Percentiles rank a stretch among this genome's conserved stretches.
Conservation (phyloP, 2,888 invertebrate species). For the Pandemis heparana region DNA sequence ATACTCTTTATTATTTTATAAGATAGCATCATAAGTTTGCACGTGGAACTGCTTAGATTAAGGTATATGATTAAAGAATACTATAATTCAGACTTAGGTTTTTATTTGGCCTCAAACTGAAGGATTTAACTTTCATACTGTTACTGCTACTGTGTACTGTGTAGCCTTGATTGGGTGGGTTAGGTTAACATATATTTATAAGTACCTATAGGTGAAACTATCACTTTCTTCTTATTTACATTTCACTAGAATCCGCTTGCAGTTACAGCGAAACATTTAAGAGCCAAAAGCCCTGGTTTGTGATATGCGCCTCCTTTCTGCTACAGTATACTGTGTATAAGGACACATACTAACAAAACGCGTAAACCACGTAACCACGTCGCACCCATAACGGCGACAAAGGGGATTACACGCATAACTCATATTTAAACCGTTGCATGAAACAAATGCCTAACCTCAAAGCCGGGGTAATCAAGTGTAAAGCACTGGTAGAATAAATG, state of each 20-base stretch:
- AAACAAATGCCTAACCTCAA: conserved; percentile 13
- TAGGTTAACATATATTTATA: no score
- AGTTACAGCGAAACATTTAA: no score
- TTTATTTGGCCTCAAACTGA: neutral
- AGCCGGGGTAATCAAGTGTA: conserved; percentile 5
- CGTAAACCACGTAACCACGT: conserved; percentile 7
- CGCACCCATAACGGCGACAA: conserved; percentile 11
- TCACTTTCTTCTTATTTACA: no score
- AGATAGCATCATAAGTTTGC: conserved; percentile 20
- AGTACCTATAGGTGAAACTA: no score
- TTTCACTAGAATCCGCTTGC: no score
- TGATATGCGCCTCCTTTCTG: neutral
- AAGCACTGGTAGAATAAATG: conserved; percentile 4
- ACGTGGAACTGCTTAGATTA: conserved; percentile 24
- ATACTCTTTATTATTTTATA: neutral
- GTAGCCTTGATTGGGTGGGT: neutral
- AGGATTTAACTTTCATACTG: neutral
- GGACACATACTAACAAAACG: conserved; percentile 2
- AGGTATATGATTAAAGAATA: conserved; percentile 1
- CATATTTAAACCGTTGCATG: conserved; percentile 13
- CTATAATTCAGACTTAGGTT: neutral
- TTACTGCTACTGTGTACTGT: neutral
- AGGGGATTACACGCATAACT: conserved; percentile 7
- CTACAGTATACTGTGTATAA: neutral
- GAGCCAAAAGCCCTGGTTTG: no score